A percentile compares a stretch with the other conserved stretches of the same genome.
Conservation (phyloP, 2,113 vertebrate species). For the Sinocyclocheilus rhinocerous region DNA sequence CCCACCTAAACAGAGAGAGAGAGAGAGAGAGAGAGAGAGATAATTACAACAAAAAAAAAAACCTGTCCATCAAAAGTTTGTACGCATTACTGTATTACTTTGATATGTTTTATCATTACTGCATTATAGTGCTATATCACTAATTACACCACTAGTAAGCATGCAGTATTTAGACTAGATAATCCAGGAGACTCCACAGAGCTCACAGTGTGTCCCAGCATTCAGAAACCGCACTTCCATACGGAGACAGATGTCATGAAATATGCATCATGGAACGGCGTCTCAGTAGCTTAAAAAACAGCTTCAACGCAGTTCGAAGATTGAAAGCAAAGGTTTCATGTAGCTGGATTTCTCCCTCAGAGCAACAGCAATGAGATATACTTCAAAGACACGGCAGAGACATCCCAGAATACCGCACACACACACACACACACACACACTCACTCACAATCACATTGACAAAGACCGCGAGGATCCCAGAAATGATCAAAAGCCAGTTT, state of each 20-base stretch:
- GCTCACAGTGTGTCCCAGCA: background rate
- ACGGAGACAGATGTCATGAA: slow-evolving; percentile 12
- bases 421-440: background rate
- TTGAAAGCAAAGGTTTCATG: slow-evolving; percentile 21
- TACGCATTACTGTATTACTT: background rate
- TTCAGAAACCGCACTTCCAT: background rate
- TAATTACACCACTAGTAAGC: background rate
- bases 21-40: slow-evolving; percentile 10
- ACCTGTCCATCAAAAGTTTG: background rate
- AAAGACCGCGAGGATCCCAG: slow-evolving; percentile 39
- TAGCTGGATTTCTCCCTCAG: slow-evolving; percentile 17
- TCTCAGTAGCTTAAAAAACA: slow-evolving; percentile 21
- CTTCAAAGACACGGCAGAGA: slow-evolving; percentile 32
- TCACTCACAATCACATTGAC: background rate
- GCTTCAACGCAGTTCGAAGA: background rate
- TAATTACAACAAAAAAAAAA: background rate
- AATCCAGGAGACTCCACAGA: background rate
- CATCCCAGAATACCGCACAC: slow-evolving; percentile 2
- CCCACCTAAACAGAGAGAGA: slow-evolving; percentile 82
- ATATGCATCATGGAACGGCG: background rate
- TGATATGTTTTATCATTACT: background rate
- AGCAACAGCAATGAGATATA: slow-evolving; percentile 32
- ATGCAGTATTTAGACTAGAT: background rate
- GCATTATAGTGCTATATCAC: background rate
- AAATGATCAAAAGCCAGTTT: slow-evolving; percentile 61